Evolutionary conservation across 2,113 vertebrate genomes (phyloP).

Genomic region (Thinocorus orbignyianus): DNA sequence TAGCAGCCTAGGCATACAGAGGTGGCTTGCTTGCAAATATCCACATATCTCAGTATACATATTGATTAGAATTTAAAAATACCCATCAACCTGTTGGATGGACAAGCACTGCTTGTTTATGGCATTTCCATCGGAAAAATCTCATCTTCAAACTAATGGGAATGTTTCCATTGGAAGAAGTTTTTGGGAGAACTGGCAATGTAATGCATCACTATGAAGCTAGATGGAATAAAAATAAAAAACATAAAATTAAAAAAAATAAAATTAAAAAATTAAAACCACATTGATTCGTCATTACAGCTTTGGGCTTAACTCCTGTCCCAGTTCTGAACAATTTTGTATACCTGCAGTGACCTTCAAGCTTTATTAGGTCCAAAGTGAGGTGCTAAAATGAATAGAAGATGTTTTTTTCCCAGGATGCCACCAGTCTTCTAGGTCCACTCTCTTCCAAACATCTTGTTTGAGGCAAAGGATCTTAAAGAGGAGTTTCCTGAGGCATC

Average conservation of each 20-base stretch:
- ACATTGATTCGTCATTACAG: neutral
- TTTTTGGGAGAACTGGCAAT: neutral
- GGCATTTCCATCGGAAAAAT: neutral
- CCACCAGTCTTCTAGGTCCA: neutral
- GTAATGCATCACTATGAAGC: neutral
- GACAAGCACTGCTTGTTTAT: neutral
- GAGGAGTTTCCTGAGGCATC: neutral
- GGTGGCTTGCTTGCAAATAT: constrained; percentile 22
- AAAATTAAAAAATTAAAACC: neutral
- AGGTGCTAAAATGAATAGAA: neutral
- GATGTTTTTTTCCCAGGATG: neutral
- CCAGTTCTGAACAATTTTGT: neutral
- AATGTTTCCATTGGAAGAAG: neutral
- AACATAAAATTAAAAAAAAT: neutral
- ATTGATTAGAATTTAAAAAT: neutral
- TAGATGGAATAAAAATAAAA: neutral
- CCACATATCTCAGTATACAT: neutral
- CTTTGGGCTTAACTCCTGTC: neutral
- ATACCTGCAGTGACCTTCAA: neutral
- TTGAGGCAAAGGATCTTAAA: neutral
- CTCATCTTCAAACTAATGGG: neutral
- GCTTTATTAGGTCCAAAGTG: neutral
- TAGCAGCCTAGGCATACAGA: constrained; percentile 5
- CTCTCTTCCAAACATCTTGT: neutral
- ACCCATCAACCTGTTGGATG: neutral